phyloP scores from a whole-genome alignment of 2,113 vertebrate species.

The Cairina moschata region DNA sequence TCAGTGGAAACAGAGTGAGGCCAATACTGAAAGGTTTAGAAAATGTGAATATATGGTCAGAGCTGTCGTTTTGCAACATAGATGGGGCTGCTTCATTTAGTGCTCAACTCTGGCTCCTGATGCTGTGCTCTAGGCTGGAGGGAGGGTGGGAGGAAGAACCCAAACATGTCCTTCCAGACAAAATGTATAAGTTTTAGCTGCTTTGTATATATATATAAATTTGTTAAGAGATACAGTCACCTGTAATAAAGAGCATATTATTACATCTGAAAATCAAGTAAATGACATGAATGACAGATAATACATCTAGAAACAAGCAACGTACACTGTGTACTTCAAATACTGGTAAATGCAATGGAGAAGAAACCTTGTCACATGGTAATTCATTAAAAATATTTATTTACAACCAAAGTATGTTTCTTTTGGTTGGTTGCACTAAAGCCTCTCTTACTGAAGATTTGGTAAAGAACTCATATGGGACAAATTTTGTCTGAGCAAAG shows the following conservation, averaged over 20 bases:
- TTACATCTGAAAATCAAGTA: background rate
- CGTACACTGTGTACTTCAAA: background rate
- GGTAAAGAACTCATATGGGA: background rate
- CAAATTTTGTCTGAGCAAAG: background rate
- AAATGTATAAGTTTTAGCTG: background rate
- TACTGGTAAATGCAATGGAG: background rate
- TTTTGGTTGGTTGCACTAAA: background rate
- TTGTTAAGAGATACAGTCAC: accelerated
- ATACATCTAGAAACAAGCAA: background rate
- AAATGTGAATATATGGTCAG: background rate
- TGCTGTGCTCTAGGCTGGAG: accelerated
- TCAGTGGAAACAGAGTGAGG: background rate
- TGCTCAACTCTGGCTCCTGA: background rate
- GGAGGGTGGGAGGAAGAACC: background rate
- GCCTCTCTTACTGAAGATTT: background rate
- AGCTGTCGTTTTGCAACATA: background rate
- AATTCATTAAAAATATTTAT: background rate
- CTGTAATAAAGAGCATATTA: background rate
- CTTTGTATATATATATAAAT: background rate
- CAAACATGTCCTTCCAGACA: background rate
- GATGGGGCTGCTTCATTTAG: accelerated
- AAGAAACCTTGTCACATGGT: accelerated
- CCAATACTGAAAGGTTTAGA: background rate
- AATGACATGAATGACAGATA: background rate
- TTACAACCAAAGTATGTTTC: background rate